phyloP scores from a whole-genome alignment of 2,888 invertebrate genomes.

The Polydrusus pterygomalis region DNA sequence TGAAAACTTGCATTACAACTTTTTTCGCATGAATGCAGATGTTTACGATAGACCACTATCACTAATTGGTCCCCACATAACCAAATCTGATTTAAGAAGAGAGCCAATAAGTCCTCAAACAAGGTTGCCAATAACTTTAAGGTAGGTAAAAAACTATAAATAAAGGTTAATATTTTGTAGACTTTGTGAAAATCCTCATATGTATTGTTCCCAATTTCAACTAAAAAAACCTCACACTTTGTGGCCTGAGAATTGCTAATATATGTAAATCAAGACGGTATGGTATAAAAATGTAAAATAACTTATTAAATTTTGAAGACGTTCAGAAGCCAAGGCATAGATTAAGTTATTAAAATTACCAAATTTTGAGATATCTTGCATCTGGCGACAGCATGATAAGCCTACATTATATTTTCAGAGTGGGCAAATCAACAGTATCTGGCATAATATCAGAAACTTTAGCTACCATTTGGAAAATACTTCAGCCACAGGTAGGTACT shows the following conservation, averaged over 20 bases:
- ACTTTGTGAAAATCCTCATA: background rate
- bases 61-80: slow-evolving; percentile 14
- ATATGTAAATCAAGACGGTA: background rate
- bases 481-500: background rate
- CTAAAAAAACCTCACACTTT: background rate
- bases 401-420: background rate
- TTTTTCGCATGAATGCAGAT: slow-evolving; percentile 16
- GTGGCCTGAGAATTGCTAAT: background rate
- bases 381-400: no score
- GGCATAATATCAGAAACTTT: slow-evolving; percentile 19
- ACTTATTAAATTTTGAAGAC: no score
- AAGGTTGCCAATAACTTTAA: slow-evolving; percentile 13
- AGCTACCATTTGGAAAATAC: background rate
- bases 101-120: no score
- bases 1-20: slow-evolving; percentile 24
- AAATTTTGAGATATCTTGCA: slow-evolving; percentile 19
- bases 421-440: slow-evolving; percentile 17
- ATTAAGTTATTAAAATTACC: no score
- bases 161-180: background rate
- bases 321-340: no score
- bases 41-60: background rate
- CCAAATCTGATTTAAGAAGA: slow-evolving; percentile 19
- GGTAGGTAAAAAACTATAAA: background rate
- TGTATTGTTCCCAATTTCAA: background rate
- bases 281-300: no score